Conservation (phyloP, 2,797 vertebrate species). For the Chlorospingus flavigularis region DNA sequence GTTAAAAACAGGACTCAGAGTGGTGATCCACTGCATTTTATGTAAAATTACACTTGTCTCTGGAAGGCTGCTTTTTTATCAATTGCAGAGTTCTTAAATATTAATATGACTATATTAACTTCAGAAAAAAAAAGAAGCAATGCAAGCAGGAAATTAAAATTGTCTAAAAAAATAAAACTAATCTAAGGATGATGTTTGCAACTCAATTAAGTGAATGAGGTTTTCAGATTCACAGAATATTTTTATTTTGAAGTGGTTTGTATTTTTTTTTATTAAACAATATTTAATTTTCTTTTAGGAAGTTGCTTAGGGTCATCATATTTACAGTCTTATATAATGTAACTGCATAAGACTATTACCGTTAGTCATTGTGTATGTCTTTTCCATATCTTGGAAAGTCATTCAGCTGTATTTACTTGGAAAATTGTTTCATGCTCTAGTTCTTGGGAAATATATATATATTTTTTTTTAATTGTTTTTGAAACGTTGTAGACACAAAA, state of each 20-base stretch:
- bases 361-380: not conserved
- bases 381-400: not conserved
- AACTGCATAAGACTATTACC: not conserved
- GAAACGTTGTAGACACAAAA: not conserved
- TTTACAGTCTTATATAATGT: not conserved
- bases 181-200: not conserved
- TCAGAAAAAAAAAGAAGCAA: not conserved
- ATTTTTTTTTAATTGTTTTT: not conserved
- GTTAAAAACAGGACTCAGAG: not conserved
- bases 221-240: not conserved
- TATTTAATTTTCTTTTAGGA: not conserved
- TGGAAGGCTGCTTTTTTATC: not conserved
- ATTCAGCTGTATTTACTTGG: not conserved
- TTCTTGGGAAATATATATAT: not conserved
- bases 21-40: not conserved
- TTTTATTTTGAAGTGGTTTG: not conserved
- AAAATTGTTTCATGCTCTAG: not conserved
- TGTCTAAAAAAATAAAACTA: not conserved
- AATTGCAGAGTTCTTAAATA: not conserved
- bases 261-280: not conserved
- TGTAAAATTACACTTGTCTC: not conserved
- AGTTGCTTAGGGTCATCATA: not conserved
- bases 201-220: accelerated
- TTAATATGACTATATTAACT: not conserved
- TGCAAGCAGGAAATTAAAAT: not conserved